Evolutionary conservation across 2,113 vertebrate species (phyloP), one percentile per base, ranked within the genome.

Genomic region (Neomonachus schauinslandi): DNA sequence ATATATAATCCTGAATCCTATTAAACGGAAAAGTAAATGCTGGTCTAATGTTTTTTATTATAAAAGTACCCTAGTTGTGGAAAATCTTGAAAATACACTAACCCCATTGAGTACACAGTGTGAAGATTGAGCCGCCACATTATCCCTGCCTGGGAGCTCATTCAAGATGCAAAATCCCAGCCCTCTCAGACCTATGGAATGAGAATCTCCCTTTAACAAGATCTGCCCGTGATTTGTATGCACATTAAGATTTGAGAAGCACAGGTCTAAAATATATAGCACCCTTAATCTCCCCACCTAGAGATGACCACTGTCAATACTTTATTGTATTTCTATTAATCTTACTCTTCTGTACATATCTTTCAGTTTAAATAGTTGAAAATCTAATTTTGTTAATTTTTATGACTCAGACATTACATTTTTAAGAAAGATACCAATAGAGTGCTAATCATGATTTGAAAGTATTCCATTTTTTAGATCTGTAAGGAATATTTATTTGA

Each of bases 301-400:
- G n/a, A 42, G 76, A 83, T 33, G 26, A 33, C 7, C 21, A 22
- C 14, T 53, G 31, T 31, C 28, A 19, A 79, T 24, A 39, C 67
- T 81, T 67, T 42, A 51, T 19, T 83, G 0, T 74, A 13, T 84
- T 93, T 93, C 39, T 53, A 16, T 36, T 81, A 24, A 14, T 3
- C n/a, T 72, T 94, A 83, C 16, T 86, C 87, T 90, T 82, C 24
- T 31, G n/a, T 57, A 16, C 5, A 12, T 39, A 12, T 67, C 51
- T 33, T 77, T 72, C 53, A 16, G 13, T 55, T 84, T 95, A 86
- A 71, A 69, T 87, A 49, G 55, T 46, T 71, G 3, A 69, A 88
- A 85, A 15, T 19, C 69, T 69, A 76, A 22, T 53, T 92, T 91
- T 76, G n/a, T 61, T 83, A 92, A 94, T 49, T 77, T 94, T 94